Conservation (phyloP, 2,888 invertebrate species). For the Yponomeuta malinellus region DNA sequence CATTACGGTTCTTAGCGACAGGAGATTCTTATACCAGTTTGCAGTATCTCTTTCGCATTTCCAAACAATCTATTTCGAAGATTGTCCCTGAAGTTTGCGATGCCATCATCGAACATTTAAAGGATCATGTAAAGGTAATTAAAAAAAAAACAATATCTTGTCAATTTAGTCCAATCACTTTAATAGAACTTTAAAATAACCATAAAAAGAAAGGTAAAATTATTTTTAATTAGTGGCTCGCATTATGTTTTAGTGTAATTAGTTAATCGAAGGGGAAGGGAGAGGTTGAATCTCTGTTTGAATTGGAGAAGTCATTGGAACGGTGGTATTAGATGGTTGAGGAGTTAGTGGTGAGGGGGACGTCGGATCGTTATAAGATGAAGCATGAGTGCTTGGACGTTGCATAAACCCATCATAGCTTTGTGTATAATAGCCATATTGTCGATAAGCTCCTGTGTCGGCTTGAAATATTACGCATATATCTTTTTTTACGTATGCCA, state of each 20-base stretch:
- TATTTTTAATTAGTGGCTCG: background rate
- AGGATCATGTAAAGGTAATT: conserved; percentile 12
- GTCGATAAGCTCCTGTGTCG: background rate
- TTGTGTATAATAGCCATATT: no score
- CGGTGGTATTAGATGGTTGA: no score
- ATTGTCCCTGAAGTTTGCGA: conserved; percentile 12
- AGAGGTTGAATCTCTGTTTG: no score
- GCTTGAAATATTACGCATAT: conserved; percentile 5
- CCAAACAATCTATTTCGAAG: conserved; percentile 10
- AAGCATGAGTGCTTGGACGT: no score
- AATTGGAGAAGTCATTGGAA: no score
- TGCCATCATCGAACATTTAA: conserved; percentile 3
- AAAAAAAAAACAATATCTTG: conserved; percentile 6
- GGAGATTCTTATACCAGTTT: conserved; percentile 13
- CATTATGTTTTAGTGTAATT: no score
- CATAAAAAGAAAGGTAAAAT: conserved; percentile 14
- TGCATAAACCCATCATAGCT: no score
- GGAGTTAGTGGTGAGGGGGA: no score
- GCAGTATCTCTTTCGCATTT: conserved; percentile 7
- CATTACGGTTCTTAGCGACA: conserved; percentile 12
- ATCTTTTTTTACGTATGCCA: background rate
- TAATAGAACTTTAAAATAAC: no score
- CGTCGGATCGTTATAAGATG: background rate
- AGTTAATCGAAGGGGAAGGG: no score
- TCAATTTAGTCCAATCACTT: background rate